Percentiles rank a stretch among this genome's conserved stretches.
These are phyloP conservation scores for Morus bassanus DNA, from an alignment of 2,797 vertebrate species.

Conservation along the genomic window DNA sequence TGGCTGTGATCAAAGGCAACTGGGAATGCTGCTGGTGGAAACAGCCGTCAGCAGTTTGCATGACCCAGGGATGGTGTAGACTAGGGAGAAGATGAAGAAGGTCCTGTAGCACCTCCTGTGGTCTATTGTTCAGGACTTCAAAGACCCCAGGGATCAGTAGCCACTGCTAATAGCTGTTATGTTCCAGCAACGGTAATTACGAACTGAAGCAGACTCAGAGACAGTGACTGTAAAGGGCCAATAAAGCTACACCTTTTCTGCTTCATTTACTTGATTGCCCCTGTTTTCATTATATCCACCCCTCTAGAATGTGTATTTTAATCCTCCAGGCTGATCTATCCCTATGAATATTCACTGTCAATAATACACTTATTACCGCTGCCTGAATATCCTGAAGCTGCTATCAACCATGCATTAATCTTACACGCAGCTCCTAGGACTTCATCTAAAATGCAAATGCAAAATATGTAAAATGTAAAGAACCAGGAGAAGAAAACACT, in stretches of 20 bases:
- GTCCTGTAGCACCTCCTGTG: background rate
- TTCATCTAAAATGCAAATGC: conserved; percentile 11
- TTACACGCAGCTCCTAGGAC: background rate
- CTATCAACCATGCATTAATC: conserved; percentile 3
- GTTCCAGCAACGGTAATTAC: background rate
- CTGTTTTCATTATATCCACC: background rate
- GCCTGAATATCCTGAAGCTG: conserved; percentile 16
- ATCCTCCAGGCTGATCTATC: background rate
- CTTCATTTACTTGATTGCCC: conserved; percentile 5
- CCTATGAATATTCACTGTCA: conserved; percentile 43
- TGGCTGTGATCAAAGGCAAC: background rate
- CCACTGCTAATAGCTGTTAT: background rate
- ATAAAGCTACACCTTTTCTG: conserved; percentile 5
- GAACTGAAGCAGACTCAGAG: background rate
- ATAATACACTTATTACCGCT: background rate
- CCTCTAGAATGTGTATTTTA: conserved; percentile 12
- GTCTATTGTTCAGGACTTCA: conserved; percentile 30
- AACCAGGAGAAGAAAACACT: background rate
- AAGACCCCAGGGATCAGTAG: conserved; percentile 9
- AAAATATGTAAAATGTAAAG: background rate
- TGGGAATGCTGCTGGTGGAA: background rate
- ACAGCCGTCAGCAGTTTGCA: background rate
- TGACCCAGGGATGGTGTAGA: background rate
- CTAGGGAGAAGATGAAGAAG: background rate
- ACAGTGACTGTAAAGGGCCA: background rate